Percentiles rank a stretch among this genome's conserved stretches.
Evolutionary conservation across 37 sponge, comb jelly and placozoan genomes (phyloP).

Genomic region (Ianthella basta): DNA sequence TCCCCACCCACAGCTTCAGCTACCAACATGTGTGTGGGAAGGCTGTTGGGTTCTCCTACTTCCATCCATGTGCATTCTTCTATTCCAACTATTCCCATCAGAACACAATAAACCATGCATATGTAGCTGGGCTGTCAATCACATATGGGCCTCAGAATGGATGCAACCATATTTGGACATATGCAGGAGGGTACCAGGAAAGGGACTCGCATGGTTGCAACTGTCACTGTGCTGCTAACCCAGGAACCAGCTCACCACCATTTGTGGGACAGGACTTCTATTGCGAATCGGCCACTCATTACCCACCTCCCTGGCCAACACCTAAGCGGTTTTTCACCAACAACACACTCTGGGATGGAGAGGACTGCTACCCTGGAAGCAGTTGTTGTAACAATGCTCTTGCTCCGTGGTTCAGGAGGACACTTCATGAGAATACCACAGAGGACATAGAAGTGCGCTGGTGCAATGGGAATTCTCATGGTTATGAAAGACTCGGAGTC

Average conservation of each 20-base stretch:
- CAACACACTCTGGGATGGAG: neutral
- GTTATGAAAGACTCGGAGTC: neutral
- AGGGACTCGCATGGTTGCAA: neutral
- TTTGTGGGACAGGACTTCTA: neutral
- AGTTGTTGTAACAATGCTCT: neutral
- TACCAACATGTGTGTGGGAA: constrained; percentile 17
- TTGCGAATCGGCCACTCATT: neutral
- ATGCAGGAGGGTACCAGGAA: neutral
- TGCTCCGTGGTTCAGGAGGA: constrained; percentile 7
- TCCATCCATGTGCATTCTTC: neutral
- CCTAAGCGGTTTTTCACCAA: neutral
- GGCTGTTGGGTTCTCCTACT: neutral
- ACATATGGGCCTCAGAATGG: neutral
- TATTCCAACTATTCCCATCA: neutral
- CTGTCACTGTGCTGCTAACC: constrained; percentile 2
- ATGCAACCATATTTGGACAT: constrained; percentile 2
- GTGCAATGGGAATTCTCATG: neutral
- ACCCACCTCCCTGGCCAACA: neutral
- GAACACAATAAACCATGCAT: neutral
- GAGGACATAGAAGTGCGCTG: constrained; percentile 9
- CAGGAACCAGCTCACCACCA: neutral
- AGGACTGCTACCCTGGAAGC: constrained; percentile 9
- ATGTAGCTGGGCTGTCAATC: constrained; percentile 4
- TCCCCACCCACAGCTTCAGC: neutral
- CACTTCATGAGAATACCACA: neutral